Conservation (phyloP, 2,888 invertebrate species). For the Nymphalis c-album region DNA sequence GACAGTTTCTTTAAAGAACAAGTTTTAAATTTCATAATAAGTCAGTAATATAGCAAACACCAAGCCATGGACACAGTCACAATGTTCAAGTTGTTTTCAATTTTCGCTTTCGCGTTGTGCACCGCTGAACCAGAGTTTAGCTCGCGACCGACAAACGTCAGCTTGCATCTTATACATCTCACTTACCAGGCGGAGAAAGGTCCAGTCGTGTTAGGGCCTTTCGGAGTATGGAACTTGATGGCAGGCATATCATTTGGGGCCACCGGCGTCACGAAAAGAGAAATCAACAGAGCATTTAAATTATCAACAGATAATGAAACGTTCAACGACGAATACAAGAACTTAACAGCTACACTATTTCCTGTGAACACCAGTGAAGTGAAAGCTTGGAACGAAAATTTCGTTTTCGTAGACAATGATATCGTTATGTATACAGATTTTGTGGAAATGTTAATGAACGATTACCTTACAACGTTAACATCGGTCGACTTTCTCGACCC, state of each 20-base stretch:
- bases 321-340: conserved; percentile 8
- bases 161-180: conserved; percentile 63
- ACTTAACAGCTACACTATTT: conserved; percentile 7
- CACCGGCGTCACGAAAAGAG: conserved; percentile 50
- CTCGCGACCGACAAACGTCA: conserved; percentile 68
- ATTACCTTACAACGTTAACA: conserved; percentile 57
- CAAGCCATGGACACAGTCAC: not conserved
- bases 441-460: conserved; percentile 50
- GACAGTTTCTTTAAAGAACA: too few species aligned
- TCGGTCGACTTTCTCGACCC: conserved; percentile 65
- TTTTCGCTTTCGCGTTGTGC: not conserved
- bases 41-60: not conserved
- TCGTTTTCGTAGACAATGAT: conserved; percentile 65
- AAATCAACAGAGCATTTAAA: conserved; percentile 12
- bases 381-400: conserved; percentile 46
- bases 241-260: conserved; percentile 69
- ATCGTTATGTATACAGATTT: conserved; percentile 58
- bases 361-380: not conserved
- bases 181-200: conserved; percentile 61
- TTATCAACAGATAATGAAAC: conserved; percentile 1
- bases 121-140: conserved; percentile 53
- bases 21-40: not conserved
- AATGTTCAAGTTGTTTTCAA: not conserved
- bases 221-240: conserved; percentile 75
- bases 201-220: conserved; percentile 72